phyloP scores from a whole-genome alignment of 2,888 invertebrate species.

The Dynastes grantii region DNA sequence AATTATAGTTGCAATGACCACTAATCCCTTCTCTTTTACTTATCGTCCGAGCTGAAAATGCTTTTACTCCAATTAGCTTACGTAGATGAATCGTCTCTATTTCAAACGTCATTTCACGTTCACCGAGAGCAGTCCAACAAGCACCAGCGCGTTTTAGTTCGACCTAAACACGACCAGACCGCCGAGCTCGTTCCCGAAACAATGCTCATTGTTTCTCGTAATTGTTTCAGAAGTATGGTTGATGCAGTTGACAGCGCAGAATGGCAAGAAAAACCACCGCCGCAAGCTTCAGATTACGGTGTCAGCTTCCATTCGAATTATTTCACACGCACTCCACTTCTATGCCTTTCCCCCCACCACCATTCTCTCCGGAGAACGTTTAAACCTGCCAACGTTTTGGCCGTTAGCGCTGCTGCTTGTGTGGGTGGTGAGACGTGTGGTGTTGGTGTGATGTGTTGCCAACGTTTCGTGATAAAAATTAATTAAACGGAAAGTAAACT shows the following conservation, averaged over 20 bases:
- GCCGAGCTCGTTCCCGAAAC: constrained; percentile 12
- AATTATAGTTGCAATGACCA: too few relatives aligned
- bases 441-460: not conserved
- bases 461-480: constrained; percentile 29
- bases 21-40: too few relatives aligned
- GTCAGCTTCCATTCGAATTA: constrained; percentile 26
- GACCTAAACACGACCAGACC: constrained; percentile 1
- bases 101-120: not conserved
- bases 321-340: constrained; percentile 6
- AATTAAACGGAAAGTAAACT: constrained; percentile 41
- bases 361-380: not conserved
- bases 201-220: constrained; percentile 42
- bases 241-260: constrained; percentile 43
- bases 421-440: not conserved
- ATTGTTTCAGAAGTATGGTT: constrained; percentile 47
- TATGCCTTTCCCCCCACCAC: too few relatives aligned
- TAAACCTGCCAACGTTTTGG: not conserved
- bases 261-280: constrained; percentile 13
- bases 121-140: not conserved
- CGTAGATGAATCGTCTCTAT: too few relatives aligned
- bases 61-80: too few relatives aligned
- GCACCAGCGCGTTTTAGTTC: not conserved
- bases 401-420: not conserved
- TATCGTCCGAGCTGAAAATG: too few relatives aligned
- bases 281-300: constrained; percentile 34